A percentile compares a stretch with the other conserved stretches of the same genome.
phyloP scores from a whole-genome alignment of 2,113 vertebrate species.

The Neomonachus schauinslandi region DNA sequence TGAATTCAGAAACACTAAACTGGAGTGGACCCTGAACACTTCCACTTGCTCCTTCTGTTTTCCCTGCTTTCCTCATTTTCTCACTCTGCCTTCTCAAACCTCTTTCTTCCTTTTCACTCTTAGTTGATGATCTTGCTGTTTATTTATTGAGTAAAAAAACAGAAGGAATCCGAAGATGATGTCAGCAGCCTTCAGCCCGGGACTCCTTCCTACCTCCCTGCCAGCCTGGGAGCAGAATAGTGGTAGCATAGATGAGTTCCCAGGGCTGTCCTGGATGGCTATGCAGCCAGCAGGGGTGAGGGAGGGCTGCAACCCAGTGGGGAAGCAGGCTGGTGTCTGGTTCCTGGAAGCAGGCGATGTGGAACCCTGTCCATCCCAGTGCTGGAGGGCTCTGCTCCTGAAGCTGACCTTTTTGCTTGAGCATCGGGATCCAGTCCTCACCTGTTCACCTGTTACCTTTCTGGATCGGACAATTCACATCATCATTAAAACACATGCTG shows the following conservation, averaged over 20 bases:
- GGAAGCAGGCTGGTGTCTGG: neutral
- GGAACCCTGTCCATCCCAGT: neutral
- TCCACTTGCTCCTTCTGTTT: neutral
- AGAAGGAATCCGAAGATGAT: neutral
- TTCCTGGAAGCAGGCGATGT: no score
- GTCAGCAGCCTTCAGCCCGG: neutral
- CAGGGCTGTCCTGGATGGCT: neutral
- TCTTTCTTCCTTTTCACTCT: neutral
- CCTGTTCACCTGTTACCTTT: neutral
- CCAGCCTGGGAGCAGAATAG: neutral
- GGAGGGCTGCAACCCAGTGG: no score
- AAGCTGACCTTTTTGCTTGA: neutral
- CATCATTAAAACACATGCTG: neutral
- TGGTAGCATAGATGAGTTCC: no score
- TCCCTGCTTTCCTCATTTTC: neutral
- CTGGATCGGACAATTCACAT: neutral
- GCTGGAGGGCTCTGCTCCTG: neutral
- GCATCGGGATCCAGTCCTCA: no score
- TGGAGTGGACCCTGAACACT: neutral
- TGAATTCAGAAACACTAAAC: neutral
- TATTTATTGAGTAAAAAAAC: neutral
- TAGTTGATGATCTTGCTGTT: neutral
- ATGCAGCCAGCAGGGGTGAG: neutral
- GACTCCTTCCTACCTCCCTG: neutral
- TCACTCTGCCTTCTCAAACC: neutral